phyloP scores from a whole-genome alignment of 2,888 invertebrate species.

The Mythimna impura region DNA sequence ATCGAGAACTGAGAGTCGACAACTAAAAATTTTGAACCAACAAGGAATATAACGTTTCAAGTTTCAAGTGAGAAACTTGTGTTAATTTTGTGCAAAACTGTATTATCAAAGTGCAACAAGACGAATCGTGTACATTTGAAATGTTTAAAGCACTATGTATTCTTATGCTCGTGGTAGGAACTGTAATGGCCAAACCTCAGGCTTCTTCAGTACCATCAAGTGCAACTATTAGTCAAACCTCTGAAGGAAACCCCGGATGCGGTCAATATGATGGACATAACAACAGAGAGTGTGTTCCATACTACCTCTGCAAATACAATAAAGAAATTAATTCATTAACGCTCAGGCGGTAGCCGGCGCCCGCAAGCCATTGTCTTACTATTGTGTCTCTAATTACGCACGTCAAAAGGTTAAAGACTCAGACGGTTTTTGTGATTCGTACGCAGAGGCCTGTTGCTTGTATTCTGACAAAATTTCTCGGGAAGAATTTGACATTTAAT shows the following conservation, averaged over 20 bases:
- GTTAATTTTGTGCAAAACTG: too few relatives aligned
- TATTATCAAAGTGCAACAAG: background rate
- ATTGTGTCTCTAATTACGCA: too few relatives aligned
- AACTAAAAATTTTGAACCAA: too few relatives aligned
- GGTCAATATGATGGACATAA: background rate
- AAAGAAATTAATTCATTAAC: too few relatives aligned
- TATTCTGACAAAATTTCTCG: background rate
- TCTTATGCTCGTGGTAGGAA: background rate
- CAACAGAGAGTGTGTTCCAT: background rate
- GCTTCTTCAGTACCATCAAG: background rate
- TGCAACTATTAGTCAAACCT: background rate
- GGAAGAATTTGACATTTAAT: background rate
- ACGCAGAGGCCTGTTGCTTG: background rate
- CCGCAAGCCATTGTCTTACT: too few relatives aligned
- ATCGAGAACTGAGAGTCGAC: too few relatives aligned
- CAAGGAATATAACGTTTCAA: too few relatives aligned
- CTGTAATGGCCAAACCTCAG: background rate
- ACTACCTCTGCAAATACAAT: background rate
- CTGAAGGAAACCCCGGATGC: background rate
- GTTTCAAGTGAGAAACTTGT: too few relatives aligned
- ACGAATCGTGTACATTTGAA: background rate
- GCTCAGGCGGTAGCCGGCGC: too few relatives aligned
- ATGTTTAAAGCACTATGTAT: constrained; percentile 1
- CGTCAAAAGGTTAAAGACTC: too few relatives aligned
- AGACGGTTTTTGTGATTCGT: background rate